phyloP scores from a whole-genome alignment of 2,113 vertebrate species.

The Antigone vipio region DNA sequence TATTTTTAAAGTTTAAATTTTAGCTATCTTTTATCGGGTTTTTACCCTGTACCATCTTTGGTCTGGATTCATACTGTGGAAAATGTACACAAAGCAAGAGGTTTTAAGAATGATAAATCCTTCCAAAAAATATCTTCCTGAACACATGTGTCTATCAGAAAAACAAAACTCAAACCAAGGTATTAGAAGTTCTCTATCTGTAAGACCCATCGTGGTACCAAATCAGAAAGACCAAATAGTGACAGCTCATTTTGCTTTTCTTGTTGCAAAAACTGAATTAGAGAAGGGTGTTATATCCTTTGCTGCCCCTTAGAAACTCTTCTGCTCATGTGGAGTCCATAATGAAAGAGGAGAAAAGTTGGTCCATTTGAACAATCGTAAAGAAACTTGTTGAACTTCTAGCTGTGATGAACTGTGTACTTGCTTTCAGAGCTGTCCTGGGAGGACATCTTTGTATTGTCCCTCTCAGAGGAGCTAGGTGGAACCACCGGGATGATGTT shows the following conservation, averaged over 20 bases:
- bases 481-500: background rate
- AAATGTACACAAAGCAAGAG: background rate
- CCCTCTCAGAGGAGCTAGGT: background rate
- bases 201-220: background rate
- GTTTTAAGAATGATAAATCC: background rate
- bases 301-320: background rate
- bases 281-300: background rate
- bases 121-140: background rate
- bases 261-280: background rate
- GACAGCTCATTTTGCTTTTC: background rate
- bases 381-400: background rate
- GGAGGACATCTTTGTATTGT: background rate
- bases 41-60: background rate
- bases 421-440: background rate
- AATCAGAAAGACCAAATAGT: background rate
- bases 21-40: background rate
- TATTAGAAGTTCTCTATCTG: background rate
- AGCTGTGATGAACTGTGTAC: background rate
- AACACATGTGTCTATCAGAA: background rate
- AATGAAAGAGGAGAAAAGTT: background rate
- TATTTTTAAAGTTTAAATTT: background rate
- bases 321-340: background rate
- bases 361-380: background rate
- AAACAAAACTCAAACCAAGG: background rate
- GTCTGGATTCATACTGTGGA: background rate